These are phyloP conservation scores for Pangasius djambal DNA, from an alignment of 2,797 vertebrate genomes.

Conservation along the genomic window DNA sequence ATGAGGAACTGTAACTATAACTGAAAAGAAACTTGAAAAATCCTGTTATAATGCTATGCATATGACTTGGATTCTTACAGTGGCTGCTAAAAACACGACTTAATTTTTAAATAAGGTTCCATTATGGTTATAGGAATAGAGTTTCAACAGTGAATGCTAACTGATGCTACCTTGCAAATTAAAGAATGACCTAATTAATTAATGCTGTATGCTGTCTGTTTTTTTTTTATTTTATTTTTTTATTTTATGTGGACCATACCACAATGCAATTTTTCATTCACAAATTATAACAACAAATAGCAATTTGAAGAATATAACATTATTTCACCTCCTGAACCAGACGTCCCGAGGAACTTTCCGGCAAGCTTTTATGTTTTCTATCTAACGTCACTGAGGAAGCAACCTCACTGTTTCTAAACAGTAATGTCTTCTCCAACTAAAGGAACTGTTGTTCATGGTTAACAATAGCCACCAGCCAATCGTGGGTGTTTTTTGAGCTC, in stretches of 20 bases:
- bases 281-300: neutral
- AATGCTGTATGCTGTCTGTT: neutral
- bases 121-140: neutral
- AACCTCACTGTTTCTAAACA: neutral
- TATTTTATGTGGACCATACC: too few relatives aligned
- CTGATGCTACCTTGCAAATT: neutral
- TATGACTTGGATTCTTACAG: neutral
- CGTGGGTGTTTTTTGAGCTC: neutral
- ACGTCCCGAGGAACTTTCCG: neutral
- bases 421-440: neutral
- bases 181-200: neutral
- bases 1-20: neutral
- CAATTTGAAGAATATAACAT: neutral
- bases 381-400: neutral
- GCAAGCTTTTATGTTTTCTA: neutral
- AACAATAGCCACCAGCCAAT: neutral
- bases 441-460: neutral
- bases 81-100: neutral
- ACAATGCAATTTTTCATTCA: neutral
- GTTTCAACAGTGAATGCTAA: neutral
- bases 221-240: too few relatives aligned
- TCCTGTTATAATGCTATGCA: neutral
- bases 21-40: neutral
- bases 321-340: neutral
- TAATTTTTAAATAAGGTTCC: neutral